A percentile compares a stretch with the other conserved stretches of the same genome.
Conservation (phyloP, 2,797 vertebrate genomes). For the Enoplosus armatus region DNA sequence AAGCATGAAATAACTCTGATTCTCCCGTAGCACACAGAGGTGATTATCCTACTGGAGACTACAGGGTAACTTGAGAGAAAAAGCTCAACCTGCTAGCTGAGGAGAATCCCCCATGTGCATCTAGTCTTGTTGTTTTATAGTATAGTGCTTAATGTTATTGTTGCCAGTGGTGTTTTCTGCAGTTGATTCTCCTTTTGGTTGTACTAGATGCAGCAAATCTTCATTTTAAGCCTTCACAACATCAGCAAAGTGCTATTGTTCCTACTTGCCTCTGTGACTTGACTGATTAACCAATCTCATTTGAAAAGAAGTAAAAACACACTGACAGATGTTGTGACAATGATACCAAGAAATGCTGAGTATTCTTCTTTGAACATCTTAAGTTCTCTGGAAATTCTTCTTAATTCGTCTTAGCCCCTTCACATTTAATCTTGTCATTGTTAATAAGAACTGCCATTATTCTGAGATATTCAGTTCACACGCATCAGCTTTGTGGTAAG, state of each 20-base stretch:
- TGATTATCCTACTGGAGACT: conserved; percentile 75
- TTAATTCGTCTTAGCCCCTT: conserved; percentile 79
- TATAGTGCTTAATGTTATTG: conserved; percentile 46
- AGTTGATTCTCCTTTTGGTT: conserved; percentile 44
- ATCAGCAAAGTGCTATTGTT: conserved; percentile 65
- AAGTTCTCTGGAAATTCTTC: conserved; percentile 72
- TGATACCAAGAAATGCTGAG: conserved; percentile 73
- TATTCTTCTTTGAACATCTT: conserved; percentile 66
- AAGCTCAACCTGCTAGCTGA: conserved; percentile 33
- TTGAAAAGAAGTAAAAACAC: conserved; percentile 58
- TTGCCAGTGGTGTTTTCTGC: conserved; percentile 37
- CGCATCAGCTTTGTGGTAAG: conserved; percentile 53
- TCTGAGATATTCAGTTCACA: conserved; percentile 58
- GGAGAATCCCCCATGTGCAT: conserved; percentile 49
- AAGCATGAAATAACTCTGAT: conserved; percentile 48
- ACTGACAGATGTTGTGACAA: conserved; percentile 70
- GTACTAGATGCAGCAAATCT: conserved; percentile 66
- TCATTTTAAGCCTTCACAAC: conserved; percentile 66
- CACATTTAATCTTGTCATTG: conserved; percentile 82
- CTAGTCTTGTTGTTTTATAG: conserved; percentile 39
- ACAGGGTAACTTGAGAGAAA: conserved; percentile 58
- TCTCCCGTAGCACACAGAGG: conserved; percentile 58
- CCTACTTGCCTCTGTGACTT: conserved; percentile 48
- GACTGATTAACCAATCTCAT: conserved; percentile 62
- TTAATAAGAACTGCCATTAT: conserved; percentile 70